Conservation (phyloP, 2,797 vertebrate species). For the Florisuga fusca region DNA sequence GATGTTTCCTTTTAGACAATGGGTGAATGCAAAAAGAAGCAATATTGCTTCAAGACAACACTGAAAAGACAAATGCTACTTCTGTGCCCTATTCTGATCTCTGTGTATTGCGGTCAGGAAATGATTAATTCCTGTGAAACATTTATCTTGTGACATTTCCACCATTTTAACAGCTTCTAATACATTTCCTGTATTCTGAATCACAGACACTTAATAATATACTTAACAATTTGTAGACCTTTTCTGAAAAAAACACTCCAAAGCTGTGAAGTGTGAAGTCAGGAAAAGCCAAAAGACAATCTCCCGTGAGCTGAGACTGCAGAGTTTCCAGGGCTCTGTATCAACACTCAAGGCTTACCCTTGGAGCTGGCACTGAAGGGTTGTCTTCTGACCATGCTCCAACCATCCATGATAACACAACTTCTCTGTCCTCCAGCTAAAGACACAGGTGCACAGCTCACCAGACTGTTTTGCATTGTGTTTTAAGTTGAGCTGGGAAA, state of each 20-base stretch:
- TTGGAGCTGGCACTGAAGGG: not conserved
- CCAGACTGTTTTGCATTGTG: not conserved
- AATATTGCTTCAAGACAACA: not conserved
- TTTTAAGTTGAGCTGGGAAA: not conserved
- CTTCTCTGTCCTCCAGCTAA: not conserved
- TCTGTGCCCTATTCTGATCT: not conserved
- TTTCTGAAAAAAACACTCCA: not conserved
- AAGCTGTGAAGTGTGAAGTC: not conserved
- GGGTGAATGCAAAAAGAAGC: not conserved
- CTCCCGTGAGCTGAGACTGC: not conserved
- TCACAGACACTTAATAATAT: no score
- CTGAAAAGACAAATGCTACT: not conserved
- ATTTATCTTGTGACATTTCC: not conserved
- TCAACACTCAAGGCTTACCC: accelerated
- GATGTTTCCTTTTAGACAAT: slow-evolving; percentile 10
- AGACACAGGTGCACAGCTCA: not conserved
- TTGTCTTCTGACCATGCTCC: not conserved
- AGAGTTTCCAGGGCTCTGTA: not conserved
- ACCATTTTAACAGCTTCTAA: not conserved
- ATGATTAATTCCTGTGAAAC: not conserved
- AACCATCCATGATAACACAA: not conserved
- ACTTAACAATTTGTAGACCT: not conserved
- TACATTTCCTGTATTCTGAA: not conserved
- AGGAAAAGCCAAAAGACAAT: not conserved
- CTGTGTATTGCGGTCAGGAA: not conserved